Base-by-base conservation (phyloP, 2,113 vertebrate species). In the Chionodraco myersi region DNA sequence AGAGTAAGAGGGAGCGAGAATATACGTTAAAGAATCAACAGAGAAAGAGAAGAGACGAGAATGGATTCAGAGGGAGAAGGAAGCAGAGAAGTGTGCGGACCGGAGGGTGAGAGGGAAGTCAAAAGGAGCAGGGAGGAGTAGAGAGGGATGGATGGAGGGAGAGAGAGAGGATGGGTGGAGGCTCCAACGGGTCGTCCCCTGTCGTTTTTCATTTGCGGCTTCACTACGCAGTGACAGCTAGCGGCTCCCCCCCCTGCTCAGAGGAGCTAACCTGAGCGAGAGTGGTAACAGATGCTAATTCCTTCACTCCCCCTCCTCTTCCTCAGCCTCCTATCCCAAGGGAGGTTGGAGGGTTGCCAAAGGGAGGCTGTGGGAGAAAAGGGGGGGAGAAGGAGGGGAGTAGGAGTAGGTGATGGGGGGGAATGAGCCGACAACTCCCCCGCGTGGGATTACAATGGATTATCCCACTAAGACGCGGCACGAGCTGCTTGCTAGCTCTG, bases 251-350 rank as follows among this genome's bases (percentile, higher is more conserved):
- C 54, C 72, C 10, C 75, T 15, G 63, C 88, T 77, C 86, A 72
- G 74, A 26, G 86, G 89, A 84, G 88, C 86, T 86, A 92, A 94
- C 92, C 92, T 84, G 85, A 84, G 89, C 58, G 23, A 85, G 72
- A 86, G 89, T 75, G 83, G 85, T 94, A 92, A 95, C 93, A 93
- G 94, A 95, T 95, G 93, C 94, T 94, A 93, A 95, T 94, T 94
- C 92, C 93, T 94, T 91, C 82, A 94, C 92, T 88, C 81, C 87
- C 72, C 82, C 71, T n/a, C 44, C 64, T 72, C 81, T 77, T 79
- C 86, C 74, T 77, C 60, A 1, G 47, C 85, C 72, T 78, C 84
- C 77, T 30, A 10, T 73, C 91, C 88, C 82, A 65, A 44, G 90
- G 86, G 90, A 80, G 26, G 26, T 30, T 67, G 53, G 48, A 59